These are phyloP conservation scores for Mastigias papua DNA, from an alignment of 30 jellyfish, hydroid and myxozoan genomes.

Conservation along the genomic window DNA sequence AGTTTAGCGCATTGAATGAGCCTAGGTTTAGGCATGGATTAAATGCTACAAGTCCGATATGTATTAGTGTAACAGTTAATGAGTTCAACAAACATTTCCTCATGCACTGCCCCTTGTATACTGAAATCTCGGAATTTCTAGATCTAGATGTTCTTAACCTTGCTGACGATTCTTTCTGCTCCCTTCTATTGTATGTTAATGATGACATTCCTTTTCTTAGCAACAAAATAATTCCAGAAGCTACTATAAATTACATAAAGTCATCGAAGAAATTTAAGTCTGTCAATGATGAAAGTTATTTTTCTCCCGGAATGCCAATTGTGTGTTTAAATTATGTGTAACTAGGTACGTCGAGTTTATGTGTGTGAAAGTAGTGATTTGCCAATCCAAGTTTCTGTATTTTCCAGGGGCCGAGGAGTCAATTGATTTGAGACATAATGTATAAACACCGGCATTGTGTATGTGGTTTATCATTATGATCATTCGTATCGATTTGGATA, in stretches of 20 bases:
- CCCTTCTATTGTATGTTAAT: slow-evolving; percentile 50
- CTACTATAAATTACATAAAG: slow-evolving; percentile 11
- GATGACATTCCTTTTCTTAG: slow-evolving; percentile 41
- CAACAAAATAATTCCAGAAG: slow-evolving; percentile 59
- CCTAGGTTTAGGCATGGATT: background rate
- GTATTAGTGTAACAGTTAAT: slow-evolving; percentile 27
- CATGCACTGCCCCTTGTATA: slow-evolving; percentile 61
- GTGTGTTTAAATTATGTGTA: background rate
- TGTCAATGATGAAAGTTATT: background rate
- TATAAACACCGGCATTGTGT: too few relatives aligned
- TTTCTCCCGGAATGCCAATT: background rate
- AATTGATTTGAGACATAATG: too few relatives aligned
- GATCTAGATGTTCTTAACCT: slow-evolving; percentile 33
- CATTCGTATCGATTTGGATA: too few relatives aligned
- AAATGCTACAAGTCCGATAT: slow-evolving; percentile 28
- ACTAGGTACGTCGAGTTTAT: too few relatives aligned
- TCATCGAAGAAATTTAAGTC: background rate
- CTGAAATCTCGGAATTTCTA: slow-evolving; percentile 43
- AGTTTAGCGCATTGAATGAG: background rate
- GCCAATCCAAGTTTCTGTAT: too few relatives aligned
- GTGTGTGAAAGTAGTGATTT: too few relatives aligned
- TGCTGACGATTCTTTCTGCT: slow-evolving; percentile 32
- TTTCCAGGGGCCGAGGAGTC: too few relatives aligned
- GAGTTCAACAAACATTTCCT: slow-evolving; percentile 53
- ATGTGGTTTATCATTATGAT: too few relatives aligned